Conservation (phyloP, 2,113 vertebrate genomes). For the Panthera leo region DNA sequence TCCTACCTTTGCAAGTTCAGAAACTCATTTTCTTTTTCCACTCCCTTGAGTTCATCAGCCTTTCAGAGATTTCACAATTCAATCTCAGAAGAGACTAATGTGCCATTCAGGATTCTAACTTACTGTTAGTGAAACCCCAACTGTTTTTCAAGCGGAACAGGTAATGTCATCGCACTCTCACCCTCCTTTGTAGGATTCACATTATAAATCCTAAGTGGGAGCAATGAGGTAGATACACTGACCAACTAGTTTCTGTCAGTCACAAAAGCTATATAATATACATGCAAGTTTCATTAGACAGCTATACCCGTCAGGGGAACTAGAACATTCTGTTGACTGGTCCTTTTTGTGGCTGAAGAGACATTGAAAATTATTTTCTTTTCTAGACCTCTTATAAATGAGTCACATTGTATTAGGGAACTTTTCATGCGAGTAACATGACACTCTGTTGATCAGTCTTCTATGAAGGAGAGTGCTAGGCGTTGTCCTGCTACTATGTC, state of each 20-base stretch:
- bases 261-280: neutral
- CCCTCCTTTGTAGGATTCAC: neutral
- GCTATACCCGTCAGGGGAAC: neutral
- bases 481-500: neutral
- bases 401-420: neutral
- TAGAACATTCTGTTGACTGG: neutral
- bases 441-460: neutral
- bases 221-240: neutral
- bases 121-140: neutral
- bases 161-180: neutral
- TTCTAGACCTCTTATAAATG: neutral
- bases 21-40: neutral
- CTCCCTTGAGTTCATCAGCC: neutral
- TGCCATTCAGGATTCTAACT: neutral
- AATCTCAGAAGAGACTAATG: neutral
- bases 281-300: neutral
- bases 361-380: neutral
- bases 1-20: neutral
- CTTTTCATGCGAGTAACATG: neutral
- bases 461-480: neutral
- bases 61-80: neutral
- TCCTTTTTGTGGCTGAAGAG: neutral
- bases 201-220: neutral
- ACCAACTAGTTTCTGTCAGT: neutral
- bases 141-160: neutral